phyloP scores from a whole-genome alignment of 2,888 invertebrate genomes.

The Agelastica alni region DNA sequence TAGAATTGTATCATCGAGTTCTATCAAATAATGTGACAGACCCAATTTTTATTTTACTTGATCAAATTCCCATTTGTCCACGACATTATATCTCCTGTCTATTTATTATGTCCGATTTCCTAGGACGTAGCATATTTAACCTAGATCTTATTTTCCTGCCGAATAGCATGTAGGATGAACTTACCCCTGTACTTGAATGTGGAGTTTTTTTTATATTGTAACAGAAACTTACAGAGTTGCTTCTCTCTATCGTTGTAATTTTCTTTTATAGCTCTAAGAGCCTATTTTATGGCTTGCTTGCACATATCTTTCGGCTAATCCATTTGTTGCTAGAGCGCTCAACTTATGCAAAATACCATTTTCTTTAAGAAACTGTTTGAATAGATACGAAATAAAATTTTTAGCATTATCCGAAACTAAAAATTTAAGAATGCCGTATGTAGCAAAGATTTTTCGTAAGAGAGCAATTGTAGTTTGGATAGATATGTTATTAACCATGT shows the following conservation, averaged over 20 bases:
- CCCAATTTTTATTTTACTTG: constrained; percentile 26
- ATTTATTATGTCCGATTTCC: constrained; percentile 21
- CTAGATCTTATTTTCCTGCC: constrained; percentile 17
- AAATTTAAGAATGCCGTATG: constrained; percentile 19
- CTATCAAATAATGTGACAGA: constrained; percentile 32
- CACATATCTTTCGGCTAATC: constrained; percentile 40
- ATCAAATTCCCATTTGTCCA: constrained; percentile 35
- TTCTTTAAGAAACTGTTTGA: not conserved
- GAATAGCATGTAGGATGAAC: constrained; percentile 22
- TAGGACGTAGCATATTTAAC: constrained; percentile 1
- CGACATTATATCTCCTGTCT: constrained; percentile 21
- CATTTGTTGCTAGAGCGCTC: constrained; percentile 37
- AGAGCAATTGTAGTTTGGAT: constrained; percentile 17
- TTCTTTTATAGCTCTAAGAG: constrained; percentile 12
- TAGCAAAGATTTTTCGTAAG: constrained; percentile 19
- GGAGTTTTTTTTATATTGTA: no score
- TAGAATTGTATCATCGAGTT: constrained; percentile 37
- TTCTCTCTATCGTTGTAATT: not conserved
- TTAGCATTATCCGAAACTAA: constrained; percentile 34
- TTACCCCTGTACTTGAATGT: no score
- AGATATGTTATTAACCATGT: not conserved
- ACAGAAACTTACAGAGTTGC: constrained; percentile 1
- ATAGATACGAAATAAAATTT: no score
- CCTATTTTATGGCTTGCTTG: constrained; percentile 37
- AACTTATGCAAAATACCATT: constrained; percentile 19